A percentile compares a stretch with the other conserved stretches of the same genome.
These are phyloP conservation scores for Lysiphlebus fabarum DNA, from an alignment of 1,140 invertebrate genomes.

Conservation along the genomic window DNA sequence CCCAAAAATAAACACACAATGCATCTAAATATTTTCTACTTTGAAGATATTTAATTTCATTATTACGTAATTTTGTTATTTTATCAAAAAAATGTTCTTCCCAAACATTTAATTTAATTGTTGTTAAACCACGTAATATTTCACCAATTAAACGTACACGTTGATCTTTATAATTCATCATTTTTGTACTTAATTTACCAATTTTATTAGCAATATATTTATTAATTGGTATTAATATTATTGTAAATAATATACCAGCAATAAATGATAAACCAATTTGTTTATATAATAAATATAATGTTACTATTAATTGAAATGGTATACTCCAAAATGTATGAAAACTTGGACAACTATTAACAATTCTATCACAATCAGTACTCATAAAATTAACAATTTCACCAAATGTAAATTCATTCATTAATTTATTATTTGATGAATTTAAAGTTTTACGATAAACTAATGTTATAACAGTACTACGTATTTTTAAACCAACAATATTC, in stretches of 20 bases:
- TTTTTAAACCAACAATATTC: slow-evolving; percentile 80
- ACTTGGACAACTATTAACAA: slow-evolving; percentile 92
- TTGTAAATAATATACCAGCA: slow-evolving; percentile 81
- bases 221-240: slow-evolving; percentile 93
- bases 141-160: slow-evolving; percentile 88
- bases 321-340: slow-evolving; percentile 97
- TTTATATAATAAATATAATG: slow-evolving; percentile 76
- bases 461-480: slow-evolving; percentile 78
- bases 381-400: slow-evolving; percentile 96
- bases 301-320: slow-evolving; percentile 82
- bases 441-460: slow-evolving; percentile 85
- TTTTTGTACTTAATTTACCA: slow-evolving; percentile 75
- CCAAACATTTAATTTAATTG: slow-evolving; percentile 92
- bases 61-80: slow-evolving; percentile 58
- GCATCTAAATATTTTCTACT: slow-evolving; percentile 95
- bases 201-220: slow-evolving; percentile 87
- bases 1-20: slow-evolving; percentile 99
- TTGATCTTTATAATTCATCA: slow-evolving; percentile 91
- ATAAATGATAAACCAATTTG: slow-evolving; percentile 91
- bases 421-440: slow-evolving; percentile 56
- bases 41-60: slow-evolving; percentile 75
- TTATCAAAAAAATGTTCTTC: slow-evolving; percentile 77
- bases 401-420: slow-evolving; percentile 64
- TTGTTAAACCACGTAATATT: slow-evolving; percentile 79
- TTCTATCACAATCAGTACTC: slow-evolving; percentile 92